Evolutionary conservation across 2,113 vertebrate species (phyloP), one percentile per base, ranked within the genome.

Genomic region (Labeo rohita): DNA sequence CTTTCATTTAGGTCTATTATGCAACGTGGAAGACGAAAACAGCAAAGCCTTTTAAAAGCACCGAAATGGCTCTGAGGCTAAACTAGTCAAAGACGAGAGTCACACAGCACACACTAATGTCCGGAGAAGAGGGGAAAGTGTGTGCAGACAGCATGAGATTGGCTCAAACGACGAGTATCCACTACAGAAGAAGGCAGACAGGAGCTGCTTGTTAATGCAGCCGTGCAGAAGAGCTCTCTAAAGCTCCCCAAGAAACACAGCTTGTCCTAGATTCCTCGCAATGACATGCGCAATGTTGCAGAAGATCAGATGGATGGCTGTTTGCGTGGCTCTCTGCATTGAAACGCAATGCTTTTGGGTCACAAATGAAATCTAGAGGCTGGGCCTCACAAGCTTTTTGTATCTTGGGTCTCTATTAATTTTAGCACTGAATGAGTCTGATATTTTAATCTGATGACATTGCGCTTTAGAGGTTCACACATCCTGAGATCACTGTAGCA

Each of bases 191-290:
- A 52, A 82, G 63, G 9, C 23, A 70, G 28, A 52, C 74, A 52
- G 61, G 76, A 73, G 65, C n/a, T 77, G 52, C 50, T 76, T 59
- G 74, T 39, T 45, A 18, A 80, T 21, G 85, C 87, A 85, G 23
- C 80, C 52, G 63, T 75, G 85, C 65, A 86, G 54, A 88, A 74
- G 43, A 21, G 56, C 43, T 66, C 66, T 50, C 66, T 83, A 66
- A 79, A 66, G 65, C 80, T 88, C 59, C 83, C 61, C 72, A 54
- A 87, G 83, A 85, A 74, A 74, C 81, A 52, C 80, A 86, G 75
- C 66, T 6, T 80, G 80, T 77, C 85, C 80, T 82, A 82, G 47
- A 77, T 88, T 80, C 65, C n/a, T 49, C 6, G 16, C 59, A 76
- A 50, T 65, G 73, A 54, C 56, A 15, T 77, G 47, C 68, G 52